A percentile compares a stretch with the other conserved stretches of the same genome.
Evolutionary conservation across 1,140 invertebrate species (phyloP).

Genomic region (Frieseomelitta varia): DNA sequence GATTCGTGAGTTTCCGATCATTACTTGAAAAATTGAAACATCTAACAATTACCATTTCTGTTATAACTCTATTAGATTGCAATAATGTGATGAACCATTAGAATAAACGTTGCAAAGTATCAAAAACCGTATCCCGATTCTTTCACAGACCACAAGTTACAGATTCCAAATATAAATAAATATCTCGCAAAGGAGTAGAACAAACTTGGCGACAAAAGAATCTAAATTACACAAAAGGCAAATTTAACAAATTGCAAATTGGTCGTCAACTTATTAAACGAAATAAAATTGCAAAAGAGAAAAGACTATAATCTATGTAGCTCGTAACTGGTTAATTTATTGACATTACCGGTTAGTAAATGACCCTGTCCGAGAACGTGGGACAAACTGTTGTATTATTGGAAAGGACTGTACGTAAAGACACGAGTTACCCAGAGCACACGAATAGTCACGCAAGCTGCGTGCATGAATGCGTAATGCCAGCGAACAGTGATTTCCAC

Average conservation of each 20-base stretch:
- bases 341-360: neutral
- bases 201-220: neutral
- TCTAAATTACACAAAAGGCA: neutral
- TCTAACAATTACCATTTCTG: too few species aligned
- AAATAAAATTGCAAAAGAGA: neutral
- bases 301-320: too few species aligned
- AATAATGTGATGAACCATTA: too few species aligned
- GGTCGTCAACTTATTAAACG: neutral
- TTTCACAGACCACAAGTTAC: too few species aligned
- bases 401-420: conserved; percentile 12
- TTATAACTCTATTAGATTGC: too few species aligned
- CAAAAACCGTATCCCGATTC: too few species aligned
- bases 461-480: conserved; percentile 77
- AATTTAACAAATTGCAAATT: neutral
- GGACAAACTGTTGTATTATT: neutral
- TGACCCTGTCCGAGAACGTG: too few species aligned
- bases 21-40: too few species aligned
- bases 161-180: neutral
- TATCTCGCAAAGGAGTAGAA: neutral
- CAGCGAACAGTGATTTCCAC: conserved; percentile 79
- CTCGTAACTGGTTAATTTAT: neutral
- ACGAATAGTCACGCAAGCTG: conserved; percentile 73
- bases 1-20: neutral
- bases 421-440: conserved; percentile 35
- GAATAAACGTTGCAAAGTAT: too few species aligned